A percentile compares a stretch with the other conserved stretches of the same genome.
Evolutionary conservation across 2,888 invertebrate genomes (phyloP).

Genomic region (Temnothorax unifasciatus): DNA sequence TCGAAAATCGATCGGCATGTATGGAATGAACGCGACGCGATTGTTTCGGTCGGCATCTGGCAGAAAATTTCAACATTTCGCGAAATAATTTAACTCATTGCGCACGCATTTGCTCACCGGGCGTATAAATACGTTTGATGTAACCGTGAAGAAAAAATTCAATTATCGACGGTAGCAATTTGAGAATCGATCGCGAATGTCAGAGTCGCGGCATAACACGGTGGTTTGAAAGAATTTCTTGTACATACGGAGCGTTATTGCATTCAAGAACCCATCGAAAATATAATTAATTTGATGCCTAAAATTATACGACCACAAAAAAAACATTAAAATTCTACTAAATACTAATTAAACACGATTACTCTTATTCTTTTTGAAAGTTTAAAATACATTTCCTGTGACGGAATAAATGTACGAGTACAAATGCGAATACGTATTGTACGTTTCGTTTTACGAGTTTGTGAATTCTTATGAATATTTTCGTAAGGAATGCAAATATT

Average conservation of each 20-base stretch:
- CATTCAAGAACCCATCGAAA: not conserved
- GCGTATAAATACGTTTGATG: not conserved
- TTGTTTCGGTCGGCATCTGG: constrained; percentile 36
- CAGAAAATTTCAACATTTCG: constrained; percentile 34
- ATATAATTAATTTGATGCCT: not conserved
- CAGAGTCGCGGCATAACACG: not conserved
- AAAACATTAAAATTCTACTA: not conserved
- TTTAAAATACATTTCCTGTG: not conserved
- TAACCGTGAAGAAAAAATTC: not conserved
- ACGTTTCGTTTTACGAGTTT: not conserved
- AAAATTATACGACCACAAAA: not conserved
- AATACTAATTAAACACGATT: not conserved
- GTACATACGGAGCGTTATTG: not conserved
- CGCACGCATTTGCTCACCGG: not conserved
- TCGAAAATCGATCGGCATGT: constrained; percentile 51
- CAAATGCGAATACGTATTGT: too few relatives aligned
- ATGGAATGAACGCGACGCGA: constrained; percentile 41
- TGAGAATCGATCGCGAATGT: not conserved
- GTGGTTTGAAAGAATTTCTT: not conserved
- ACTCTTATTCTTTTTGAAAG: not conserved
- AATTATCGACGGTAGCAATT: constrained; percentile 8
- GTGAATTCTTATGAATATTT: constrained; percentile 4
- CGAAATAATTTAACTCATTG: constrained; percentile 24
- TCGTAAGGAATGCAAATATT: not conserved
- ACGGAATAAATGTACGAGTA: not conserved